phyloP scores from a whole-genome alignment of 1,140 invertebrate genomes.

The Ostrea edulis region DNA sequence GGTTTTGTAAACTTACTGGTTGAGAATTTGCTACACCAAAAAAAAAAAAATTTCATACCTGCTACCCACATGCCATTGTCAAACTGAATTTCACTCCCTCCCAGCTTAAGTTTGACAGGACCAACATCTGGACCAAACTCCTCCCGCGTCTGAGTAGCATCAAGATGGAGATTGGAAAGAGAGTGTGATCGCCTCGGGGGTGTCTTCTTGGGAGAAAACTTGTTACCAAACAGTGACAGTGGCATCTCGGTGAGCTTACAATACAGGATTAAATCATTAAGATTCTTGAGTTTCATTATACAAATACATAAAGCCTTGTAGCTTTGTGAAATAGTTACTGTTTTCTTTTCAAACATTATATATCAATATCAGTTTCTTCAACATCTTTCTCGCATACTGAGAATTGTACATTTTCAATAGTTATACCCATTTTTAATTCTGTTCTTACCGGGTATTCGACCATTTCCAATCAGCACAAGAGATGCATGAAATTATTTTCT shows the following conservation, averaged over 20 bases:
- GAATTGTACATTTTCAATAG: too few species aligned
- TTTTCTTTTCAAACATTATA: too few species aligned
- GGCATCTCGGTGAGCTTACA: conserved; percentile 66
- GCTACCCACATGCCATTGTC: conserved; percentile 77
- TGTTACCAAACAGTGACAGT: conserved; percentile 76
- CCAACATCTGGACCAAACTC: conserved; percentile 77
- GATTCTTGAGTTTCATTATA: too few species aligned
- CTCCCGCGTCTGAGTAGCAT: conserved; percentile 70
- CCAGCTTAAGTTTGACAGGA: conserved; percentile 75
- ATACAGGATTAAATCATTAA: neutral
- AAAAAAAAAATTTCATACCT: conserved; percentile 64
- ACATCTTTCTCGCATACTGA: too few species aligned
- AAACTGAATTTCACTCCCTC: conserved; percentile 77
- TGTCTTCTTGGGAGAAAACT: conserved; percentile 79
- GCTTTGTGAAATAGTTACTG: too few species aligned
- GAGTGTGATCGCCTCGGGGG: conserved; percentile 76
- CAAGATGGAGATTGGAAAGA: conserved; percentile 76
- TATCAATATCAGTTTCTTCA: too few species aligned
- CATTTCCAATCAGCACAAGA: too few species aligned
- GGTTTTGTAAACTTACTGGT: too few species aligned
- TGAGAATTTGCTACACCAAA: neutral
- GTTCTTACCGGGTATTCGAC: too few species aligned
- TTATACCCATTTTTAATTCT: too few species aligned
- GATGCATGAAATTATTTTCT: too few species aligned
- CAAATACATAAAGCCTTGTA: too few species aligned